Percentiles rank a stretch among this genome's conserved stretches.
Evolutionary conservation across 2,797 vertebrate genomes (phyloP).

Genomic region (Trachops cirrhosus): DNA sequence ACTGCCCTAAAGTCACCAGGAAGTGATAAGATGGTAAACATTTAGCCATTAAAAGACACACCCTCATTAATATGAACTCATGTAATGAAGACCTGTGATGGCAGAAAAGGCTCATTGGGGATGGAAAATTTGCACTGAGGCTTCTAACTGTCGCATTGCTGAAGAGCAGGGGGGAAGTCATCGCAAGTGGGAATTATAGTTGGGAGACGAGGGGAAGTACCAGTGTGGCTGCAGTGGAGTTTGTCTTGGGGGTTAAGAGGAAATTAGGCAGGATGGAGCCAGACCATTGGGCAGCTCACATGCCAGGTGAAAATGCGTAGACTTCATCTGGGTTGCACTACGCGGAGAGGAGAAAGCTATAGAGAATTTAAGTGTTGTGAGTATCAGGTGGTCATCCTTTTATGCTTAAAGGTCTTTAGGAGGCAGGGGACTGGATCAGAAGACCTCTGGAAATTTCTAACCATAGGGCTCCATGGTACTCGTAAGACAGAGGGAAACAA

Average conservation of each 20-base stretch:
- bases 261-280: neutral
- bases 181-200: neutral
- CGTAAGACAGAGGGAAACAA: slow-evolving; percentile 33
- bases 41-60: neutral
- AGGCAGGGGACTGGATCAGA: neutral
- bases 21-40: neutral
- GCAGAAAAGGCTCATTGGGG: neutral
- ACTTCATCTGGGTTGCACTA: neutral
- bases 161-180: neutral
- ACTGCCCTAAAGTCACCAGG: neutral
- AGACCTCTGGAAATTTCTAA: slow-evolving; percentile 46
- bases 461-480: neutral
- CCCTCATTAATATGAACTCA: neutral
- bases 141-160: neutral
- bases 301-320: neutral
- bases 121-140: neutral
- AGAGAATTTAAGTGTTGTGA: neutral
- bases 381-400: neutral
- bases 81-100: neutral
- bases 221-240: neutral
- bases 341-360: neutral
- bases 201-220: neutral
- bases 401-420: neutral
- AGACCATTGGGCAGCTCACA: neutral
- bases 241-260: neutral